phyloP scores from a whole-genome alignment of 2,113 vertebrate genomes.

The Ceyx margarethae region DNA sequence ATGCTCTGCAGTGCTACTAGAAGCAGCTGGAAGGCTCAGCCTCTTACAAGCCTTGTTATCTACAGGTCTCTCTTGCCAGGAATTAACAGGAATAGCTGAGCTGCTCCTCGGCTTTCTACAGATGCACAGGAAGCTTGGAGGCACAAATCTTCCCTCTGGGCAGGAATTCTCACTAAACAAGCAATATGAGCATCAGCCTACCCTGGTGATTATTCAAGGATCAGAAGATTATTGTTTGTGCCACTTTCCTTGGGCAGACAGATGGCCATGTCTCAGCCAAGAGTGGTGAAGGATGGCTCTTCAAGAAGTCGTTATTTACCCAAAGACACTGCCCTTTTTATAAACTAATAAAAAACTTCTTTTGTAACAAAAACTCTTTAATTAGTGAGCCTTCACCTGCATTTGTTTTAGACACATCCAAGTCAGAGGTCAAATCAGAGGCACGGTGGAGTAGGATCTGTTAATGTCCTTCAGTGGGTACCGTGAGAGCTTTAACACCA shows the following conservation, averaged over 20 bases:
- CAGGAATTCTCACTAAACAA: not conserved
- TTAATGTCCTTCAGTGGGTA: constrained; percentile 18
- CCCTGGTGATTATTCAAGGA: not conserved
- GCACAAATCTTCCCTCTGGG: not conserved
- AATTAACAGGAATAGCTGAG: not conserved
- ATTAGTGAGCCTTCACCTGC: not conserved
- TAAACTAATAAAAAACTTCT: not conserved
- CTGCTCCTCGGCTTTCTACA: not conserved
- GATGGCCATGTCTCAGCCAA: not conserved
- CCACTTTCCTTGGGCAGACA: not conserved
- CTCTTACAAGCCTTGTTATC: not conserved
- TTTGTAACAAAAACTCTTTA: not conserved
- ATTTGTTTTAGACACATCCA: not conserved
- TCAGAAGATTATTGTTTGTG: not conserved
- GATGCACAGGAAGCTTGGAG: not conserved
- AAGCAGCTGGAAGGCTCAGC: not conserved
- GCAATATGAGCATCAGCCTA: not conserved
- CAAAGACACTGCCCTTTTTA: not conserved
- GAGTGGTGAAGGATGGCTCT: not conserved
- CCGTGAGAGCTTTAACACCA: constrained; percentile 60
- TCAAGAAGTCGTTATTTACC: not conserved
- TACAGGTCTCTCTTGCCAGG: not conserved
- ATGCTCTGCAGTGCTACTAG: not conserved
- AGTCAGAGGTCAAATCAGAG: not conserved
- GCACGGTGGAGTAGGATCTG: not conserved